Percentiles rank a stretch among this genome's conserved stretches.
phyloP scores from a whole-genome alignment of 2,113 vertebrate species.

The Tauraco erythrolophus region DNA sequence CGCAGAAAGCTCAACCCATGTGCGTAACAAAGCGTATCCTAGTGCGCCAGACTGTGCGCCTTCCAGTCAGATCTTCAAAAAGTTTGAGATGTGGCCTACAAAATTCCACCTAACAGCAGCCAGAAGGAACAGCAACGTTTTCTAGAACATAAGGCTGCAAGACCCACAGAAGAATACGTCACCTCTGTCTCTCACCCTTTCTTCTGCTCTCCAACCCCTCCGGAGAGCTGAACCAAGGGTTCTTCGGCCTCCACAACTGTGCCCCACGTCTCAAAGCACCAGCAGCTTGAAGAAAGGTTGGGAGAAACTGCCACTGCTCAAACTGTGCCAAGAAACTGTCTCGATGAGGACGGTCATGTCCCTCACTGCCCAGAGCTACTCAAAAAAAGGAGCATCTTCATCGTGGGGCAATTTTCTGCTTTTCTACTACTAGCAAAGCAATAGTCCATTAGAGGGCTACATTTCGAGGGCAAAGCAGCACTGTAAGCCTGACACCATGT shows the following conservation, averaged over 20 bases:
- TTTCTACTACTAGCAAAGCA: neutral
- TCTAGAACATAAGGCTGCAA: neutral
- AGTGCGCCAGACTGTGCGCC: neutral
- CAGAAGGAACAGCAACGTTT: neutral
- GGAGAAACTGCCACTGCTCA: neutral
- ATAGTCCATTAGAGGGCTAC: rapidly evolving
- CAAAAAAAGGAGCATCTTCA: neutral
- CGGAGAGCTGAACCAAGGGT: rapidly evolving
- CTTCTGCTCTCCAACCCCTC: neutral
- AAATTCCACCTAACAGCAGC: neutral
- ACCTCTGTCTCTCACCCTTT: neutral
- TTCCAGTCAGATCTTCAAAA: neutral
- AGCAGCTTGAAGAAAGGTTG: neutral
- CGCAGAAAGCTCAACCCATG: neutral
- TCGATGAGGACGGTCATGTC: neutral
- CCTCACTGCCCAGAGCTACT: neutral
- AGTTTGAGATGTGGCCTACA: neutral
- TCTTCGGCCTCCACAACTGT: neutral
- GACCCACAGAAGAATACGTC: rapidly evolving
- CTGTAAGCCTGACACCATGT: neutral
- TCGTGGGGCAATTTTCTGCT: rapidly evolving
- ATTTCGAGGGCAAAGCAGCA: slow-evolving; percentile 3
- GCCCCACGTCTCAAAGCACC: neutral
- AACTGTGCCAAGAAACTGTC: neutral
- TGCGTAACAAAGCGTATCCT: neutral